phyloP scores from a whole-genome alignment of 1,140 invertebrate genomes.

The Aplysia californica region DNA sequence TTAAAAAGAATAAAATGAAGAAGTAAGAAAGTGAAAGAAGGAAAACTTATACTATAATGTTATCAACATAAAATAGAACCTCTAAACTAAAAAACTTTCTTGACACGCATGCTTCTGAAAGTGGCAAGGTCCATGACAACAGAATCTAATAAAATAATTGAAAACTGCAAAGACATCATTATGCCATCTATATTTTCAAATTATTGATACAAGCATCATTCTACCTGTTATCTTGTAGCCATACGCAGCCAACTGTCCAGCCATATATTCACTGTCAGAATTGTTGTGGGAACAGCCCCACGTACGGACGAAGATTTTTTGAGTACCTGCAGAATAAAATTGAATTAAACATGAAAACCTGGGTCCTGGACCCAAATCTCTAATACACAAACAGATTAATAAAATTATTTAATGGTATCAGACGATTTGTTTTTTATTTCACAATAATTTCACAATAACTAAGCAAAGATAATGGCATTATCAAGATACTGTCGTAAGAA shows the following conservation, averaged over 20 bases:
- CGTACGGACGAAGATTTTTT: conserved; percentile 93
- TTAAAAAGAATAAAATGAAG: too few species aligned
- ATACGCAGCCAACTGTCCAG: conserved; percentile 87
- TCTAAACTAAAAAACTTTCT: too few species aligned
- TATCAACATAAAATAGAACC: background rate
- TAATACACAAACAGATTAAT: background rate
- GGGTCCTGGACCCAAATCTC: background rate
- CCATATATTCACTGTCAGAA: conserved; percentile 96
- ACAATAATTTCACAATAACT: background rate
- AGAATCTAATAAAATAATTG: too few species aligned
- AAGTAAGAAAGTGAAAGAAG: background rate
- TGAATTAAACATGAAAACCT: background rate
- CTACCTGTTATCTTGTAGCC: conserved; percentile 84
- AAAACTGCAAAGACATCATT: too few species aligned
- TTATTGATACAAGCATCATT: too few species aligned
- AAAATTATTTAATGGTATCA: too few species aligned
- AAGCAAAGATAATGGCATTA: background rate
- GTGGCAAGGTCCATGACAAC: too few species aligned
- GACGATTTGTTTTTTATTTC: background rate
- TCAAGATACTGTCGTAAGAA: background rate
- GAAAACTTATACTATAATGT: background rate
- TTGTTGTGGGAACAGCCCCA: conserved; percentile 99
- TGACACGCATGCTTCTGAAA: too few species aligned
- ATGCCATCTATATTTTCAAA: too few species aligned
- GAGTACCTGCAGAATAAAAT: conserved; percentile 75